These are phyloP conservation scores for Tragopan temminckii DNA, from an alignment of 2,797 vertebrate genomes.

Conservation along the genomic window DNA sequence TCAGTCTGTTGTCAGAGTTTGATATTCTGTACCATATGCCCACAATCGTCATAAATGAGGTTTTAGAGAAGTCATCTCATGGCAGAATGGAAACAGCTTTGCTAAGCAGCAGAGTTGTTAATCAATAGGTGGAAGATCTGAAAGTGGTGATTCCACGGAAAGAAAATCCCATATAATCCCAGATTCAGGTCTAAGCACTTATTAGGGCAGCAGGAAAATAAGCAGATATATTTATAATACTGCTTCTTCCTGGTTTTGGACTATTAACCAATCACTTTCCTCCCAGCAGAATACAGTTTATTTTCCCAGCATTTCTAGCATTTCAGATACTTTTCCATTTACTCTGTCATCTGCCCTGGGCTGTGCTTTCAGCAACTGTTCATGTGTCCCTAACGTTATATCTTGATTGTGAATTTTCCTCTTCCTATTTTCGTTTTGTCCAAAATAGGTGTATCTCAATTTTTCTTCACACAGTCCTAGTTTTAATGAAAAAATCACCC, in stretches of 20 bases:
- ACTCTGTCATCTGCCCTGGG: not conserved
- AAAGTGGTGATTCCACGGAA: not conserved
- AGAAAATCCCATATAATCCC: not conserved
- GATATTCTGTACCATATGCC: not conserved
- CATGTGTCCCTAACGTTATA: not conserved
- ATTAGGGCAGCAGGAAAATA: not conserved
- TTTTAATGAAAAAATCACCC: not conserved
- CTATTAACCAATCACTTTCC: not conserved
- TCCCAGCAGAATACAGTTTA: not conserved
- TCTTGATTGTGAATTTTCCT: not conserved
- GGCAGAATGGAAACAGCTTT: not conserved
- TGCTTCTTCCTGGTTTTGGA: not conserved
- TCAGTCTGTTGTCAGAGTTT: not conserved
- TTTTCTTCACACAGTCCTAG: not conserved
- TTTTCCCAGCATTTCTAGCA: not conserved
- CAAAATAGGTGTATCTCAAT: not conserved
- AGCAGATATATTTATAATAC: not conserved
- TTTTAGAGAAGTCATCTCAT: slow-evolving; percentile 5
- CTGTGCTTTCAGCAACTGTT: not conserved
- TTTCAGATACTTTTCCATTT: not conserved
- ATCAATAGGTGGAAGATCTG: not conserved
- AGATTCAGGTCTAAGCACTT: not conserved
- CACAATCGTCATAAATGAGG: not conserved
- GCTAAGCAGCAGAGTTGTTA: not conserved
- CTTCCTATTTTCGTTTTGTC: not conserved